These are phyloP conservation scores for Helicolenus hilgendorfi DNA, from an alignment of 2,797 vertebrate genomes.

Conservation along the genomic window DNA sequence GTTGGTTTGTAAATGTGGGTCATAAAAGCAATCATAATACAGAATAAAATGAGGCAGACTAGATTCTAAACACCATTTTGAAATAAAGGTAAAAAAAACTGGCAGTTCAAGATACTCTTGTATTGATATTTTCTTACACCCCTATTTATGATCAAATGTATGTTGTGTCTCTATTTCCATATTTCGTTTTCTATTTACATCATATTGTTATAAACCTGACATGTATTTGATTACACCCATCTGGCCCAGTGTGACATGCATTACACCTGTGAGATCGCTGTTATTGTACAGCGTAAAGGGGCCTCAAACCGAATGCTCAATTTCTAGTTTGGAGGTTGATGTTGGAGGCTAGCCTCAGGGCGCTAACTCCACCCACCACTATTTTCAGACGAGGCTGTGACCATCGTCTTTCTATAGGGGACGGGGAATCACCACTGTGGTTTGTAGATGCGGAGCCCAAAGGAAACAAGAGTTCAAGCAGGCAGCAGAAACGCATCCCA, in stretches of 20 bases:
- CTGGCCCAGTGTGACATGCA: no score
- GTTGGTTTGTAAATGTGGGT: background rate
- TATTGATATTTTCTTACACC: no score
- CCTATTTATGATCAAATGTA: background rate
- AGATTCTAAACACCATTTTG: background rate
- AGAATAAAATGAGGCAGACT: background rate
- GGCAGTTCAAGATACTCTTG: no score
- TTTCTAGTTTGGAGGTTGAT: background rate
- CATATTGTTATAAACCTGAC: background rate
- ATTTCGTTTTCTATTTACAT: background rate
- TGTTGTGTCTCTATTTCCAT: background rate
- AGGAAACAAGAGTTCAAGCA: slow-evolving; percentile 51
- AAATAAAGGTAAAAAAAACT: no score
- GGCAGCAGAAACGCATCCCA: slow-evolving; percentile 33
- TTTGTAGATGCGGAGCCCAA: slow-evolving; percentile 28
- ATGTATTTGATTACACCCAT: background rate
- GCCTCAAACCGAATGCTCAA: background rate
- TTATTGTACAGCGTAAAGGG: background rate
- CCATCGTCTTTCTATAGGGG: slow-evolving; percentile 3
- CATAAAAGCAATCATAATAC: background rate
- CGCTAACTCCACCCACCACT: background rate
- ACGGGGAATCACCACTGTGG: slow-evolving; percentile 17
- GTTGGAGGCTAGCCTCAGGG: background rate
- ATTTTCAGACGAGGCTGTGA: background rate
- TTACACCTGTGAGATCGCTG: background rate